Evolutionary conservation across 1,140 invertebrate genomes (phyloP).

Genomic region (Tyrophagus putrescentiae): DNA sequence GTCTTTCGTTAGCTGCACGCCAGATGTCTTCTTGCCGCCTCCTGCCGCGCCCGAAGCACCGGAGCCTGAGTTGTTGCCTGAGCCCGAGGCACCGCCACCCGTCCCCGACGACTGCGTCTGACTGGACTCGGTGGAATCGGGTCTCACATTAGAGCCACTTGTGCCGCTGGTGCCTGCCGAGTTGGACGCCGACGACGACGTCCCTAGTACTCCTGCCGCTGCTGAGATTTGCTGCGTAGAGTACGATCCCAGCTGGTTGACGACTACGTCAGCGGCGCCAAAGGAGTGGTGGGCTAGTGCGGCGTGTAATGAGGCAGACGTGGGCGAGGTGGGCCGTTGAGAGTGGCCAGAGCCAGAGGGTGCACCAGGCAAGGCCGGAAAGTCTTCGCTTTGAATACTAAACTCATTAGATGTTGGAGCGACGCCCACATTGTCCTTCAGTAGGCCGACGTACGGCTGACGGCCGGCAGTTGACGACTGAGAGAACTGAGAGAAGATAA

Average conservation of each 20-base stretch:
- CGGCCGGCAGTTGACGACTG: constrained; percentile 1
- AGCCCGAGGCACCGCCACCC: not conserved
- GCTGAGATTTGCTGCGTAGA: not conserved
- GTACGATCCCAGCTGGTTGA: not conserved
- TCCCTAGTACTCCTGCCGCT: not conserved
- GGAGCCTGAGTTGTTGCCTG: not conserved
- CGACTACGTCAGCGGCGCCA: not conserved
- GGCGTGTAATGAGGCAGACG: not conserved
- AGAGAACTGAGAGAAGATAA: not conserved
- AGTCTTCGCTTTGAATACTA: constrained; percentile 94
- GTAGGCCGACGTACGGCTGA: constrained; percentile 58
- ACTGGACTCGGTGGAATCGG: constrained; percentile 1
- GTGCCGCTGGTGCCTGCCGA: not conserved
- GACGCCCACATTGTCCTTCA: constrained; percentile 68
- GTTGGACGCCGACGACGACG: not conserved
- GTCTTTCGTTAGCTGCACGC: constrained; percentile 84
- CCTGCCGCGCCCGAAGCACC: constrained; percentile 1
- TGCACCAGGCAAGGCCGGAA: constrained; percentile 79
- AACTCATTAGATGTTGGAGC: constrained; percentile 68
- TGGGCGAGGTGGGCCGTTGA: not conserved
- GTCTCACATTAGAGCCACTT: not conserved
- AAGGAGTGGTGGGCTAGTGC: not conserved
- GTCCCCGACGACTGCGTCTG: not conserved
- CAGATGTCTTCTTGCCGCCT: constrained; percentile 41
- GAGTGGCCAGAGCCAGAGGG: not conserved